A percentile compares a stretch with the other conserved stretches of the same genome.
Evolutionary conservation across 2,797 vertebrate genomes (phyloP).

Genomic region (Nannoperca obscura): DNA sequence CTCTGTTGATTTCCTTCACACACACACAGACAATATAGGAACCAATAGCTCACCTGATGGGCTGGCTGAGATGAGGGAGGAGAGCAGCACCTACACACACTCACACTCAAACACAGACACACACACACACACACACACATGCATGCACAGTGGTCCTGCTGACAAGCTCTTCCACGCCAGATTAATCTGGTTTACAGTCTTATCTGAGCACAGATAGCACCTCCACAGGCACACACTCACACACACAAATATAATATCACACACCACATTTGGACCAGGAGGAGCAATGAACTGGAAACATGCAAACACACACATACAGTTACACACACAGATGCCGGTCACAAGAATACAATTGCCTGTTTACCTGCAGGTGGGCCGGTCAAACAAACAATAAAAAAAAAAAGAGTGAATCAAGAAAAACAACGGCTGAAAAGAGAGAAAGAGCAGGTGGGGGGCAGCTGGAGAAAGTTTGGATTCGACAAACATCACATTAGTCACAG

Average conservation of each 20-base stretch:
- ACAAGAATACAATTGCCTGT: slow-evolving; percentile 93
- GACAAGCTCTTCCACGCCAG: slow-evolving; percentile 98
- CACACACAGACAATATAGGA: slow-evolving; percentile 56
- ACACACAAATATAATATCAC: slow-evolving; percentile 71
- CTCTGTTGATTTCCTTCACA: slow-evolving; percentile 95
- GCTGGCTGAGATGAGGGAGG: slow-evolving; percentile 56
- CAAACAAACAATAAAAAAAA: slow-evolving; percentile 83
- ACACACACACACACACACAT: slow-evolving; percentile 53
- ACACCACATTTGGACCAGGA: slow-evolving; percentile 70
- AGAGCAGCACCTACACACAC: slow-evolving; percentile 36
- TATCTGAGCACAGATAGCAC: slow-evolving; percentile 97
- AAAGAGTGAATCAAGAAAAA: slow-evolving; percentile 55
- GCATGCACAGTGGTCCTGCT: slow-evolving; percentile 86
- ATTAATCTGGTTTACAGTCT: slow-evolving; percentile 99
- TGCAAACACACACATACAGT: slow-evolving; percentile 57
- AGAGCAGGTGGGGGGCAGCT: slow-evolving; percentile 57
- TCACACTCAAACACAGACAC: slow-evolving; percentile 21
- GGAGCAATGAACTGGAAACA: slow-evolving; percentile 66
- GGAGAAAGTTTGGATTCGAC: slow-evolving; percentile 78
- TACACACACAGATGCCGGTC: slow-evolving; percentile 87
- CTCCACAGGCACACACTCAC: slow-evolving; percentile 76
- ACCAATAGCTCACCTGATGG: slow-evolving; percentile 69
- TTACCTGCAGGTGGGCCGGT: slow-evolving; percentile 88
- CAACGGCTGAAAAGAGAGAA: slow-evolving; percentile 47
- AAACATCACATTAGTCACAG: slow-evolving; percentile 82